Evolutionary conservation across 2,888 invertebrate species (phyloP).

Genomic region (Reticulitermes lucifugus): DNA sequence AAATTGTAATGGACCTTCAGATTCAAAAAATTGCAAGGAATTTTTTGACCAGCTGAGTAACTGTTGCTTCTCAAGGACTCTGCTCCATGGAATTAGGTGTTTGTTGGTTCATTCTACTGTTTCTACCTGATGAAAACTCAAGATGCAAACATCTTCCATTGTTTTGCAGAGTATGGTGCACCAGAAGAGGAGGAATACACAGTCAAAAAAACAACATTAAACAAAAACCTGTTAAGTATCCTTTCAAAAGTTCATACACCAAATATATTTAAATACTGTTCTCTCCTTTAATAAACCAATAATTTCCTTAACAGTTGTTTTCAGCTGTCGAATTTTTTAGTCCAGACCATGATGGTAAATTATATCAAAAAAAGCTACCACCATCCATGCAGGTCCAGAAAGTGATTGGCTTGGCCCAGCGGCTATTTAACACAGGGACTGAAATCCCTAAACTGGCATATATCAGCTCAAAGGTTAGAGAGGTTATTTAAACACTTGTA

Average conservation of each 20-base stretch:
- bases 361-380: slow-evolving; percentile 77
- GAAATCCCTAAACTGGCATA: slow-evolving; percentile 64
- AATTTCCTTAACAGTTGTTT: slow-evolving; percentile 35
- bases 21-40: no score
- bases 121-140: not conserved
- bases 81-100: no score
- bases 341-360: slow-evolving; percentile 66
- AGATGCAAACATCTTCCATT: no score
- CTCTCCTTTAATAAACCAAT: not conserved
- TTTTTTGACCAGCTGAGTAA: no score
- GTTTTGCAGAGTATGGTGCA: slow-evolving; percentile 79
- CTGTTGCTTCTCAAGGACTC: no score
- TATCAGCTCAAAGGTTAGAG: slow-evolving; percentile 62
- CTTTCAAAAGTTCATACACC: slow-evolving; percentile 49
- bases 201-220: slow-evolving; percentile 71
- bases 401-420: slow-evolving; percentile 81
- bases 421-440: slow-evolving; percentile 73
- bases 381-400: slow-evolving; percentile 86
- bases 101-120: not conserved
- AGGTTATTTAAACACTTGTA: slow-evolving; percentile 54
- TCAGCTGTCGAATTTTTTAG: slow-evolving; percentile 68
- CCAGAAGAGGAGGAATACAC: slow-evolving; percentile 81
- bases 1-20: no score
- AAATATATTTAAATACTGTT: no score
- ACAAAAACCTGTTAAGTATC: slow-evolving; percentile 73